Base-by-base conservation (phyloP, 2,113 vertebrate species). In the Motacilla alba region DNA sequence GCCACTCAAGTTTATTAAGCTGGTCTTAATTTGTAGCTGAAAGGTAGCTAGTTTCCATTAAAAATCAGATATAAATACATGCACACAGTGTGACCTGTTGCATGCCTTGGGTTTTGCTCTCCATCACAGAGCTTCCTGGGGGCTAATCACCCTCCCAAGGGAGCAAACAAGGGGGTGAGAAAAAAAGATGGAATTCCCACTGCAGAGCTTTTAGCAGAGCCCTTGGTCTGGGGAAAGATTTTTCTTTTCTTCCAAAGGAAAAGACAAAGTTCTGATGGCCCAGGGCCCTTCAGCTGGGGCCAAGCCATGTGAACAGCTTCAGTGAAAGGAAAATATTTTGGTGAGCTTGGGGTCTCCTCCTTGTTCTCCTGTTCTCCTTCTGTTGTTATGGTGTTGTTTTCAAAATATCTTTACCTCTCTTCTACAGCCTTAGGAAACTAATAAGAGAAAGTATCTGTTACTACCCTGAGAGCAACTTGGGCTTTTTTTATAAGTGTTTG, bases 1-100 rank as follows among this genome's bases (percentile, higher is more conserved):
- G 21, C 22, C 6, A 50, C 90, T 94, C 21, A n/a, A 59, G 52
- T 79, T 95, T 72, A 95, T 89, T 96, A 93, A 90, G 20, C 26
- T 95, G 31, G n/a, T 72, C 81, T 91, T 79, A 90, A 88, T 94
- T 58, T 1, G 3, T 83, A 83, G 46, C 66, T 81, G 86, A 66
- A 66, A 94, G 74, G 85, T 77, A 84, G 41, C 16, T 87, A 22
- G 59, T 73, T 91, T 90, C 41, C 20, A 84, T 89, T 26, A 72
- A 88, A 62, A 89, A 56, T 0, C 13, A 43, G 46, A 53, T 46
- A 74, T n/a, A 79, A 78, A 64, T 78, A 13, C 2, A 21, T 52
- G 68, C 4, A 15, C 2, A 8, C 13, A 39, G 18, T 43, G 72
- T 94, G 94, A 95, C 89, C 46, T 77, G 72, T 22, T 58, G 53